Conservation (phyloP, 2,888 invertebrate genomes). For the Leptopilina syphax region DNA sequence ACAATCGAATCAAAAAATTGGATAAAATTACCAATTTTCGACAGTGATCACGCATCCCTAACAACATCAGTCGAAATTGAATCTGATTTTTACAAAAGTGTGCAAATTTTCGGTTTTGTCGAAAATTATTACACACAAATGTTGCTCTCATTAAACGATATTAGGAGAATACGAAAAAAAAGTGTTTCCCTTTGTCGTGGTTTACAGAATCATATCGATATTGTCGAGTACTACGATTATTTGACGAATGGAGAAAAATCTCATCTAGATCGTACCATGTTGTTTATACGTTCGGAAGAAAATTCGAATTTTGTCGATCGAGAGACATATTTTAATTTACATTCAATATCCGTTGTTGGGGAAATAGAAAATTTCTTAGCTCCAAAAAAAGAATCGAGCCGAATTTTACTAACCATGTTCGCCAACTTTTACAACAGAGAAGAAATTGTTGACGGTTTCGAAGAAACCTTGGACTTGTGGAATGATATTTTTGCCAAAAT, state of each 20-base stretch:
- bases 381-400: background rate
- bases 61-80: background rate
- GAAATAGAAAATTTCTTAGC: background rate
- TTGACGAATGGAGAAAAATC: background rate
- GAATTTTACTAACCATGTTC: background rate
- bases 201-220: slow-evolving; percentile 4
- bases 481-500: background rate
- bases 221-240: background rate
- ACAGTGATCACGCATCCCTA: background rate
- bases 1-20: background rate
- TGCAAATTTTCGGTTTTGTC: background rate
- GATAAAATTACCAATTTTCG: background rate
- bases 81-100: background rate
- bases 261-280: background rate
- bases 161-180: background rate
- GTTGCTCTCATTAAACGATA: background rate
- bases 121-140: slow-evolving; percentile 14
- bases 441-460: background rate
- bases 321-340: background rate
- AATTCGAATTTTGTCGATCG: background rate
- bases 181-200: background rate
- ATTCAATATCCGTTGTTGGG: background rate
- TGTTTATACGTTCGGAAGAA: background rate
- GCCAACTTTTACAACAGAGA: background rate
- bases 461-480: background rate